A percentile compares a stretch with the other conserved stretches of the same genome.
phyloP scores from a whole-genome alignment of 2,888 invertebrate species.

The Diarsia dahlii region DNA sequence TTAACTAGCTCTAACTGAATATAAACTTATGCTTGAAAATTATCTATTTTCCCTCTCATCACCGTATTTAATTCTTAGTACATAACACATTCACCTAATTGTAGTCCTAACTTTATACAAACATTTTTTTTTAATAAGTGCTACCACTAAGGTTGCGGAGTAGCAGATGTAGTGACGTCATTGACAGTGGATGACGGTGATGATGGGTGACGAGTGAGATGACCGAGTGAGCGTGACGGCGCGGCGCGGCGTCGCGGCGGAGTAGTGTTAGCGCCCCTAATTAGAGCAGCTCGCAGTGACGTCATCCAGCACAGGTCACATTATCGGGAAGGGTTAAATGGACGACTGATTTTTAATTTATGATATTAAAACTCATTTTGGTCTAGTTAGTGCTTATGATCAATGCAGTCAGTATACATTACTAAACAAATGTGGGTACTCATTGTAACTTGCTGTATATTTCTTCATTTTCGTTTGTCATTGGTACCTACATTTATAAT shows the following conservation, averaged over 20 bases:
- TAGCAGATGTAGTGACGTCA: background rate
- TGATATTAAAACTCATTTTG: background rate
- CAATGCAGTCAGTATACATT: background rate
- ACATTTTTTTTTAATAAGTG: too few relatives aligned
- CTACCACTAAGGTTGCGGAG: too few relatives aligned
- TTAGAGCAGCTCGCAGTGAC: constrained; percentile 4
- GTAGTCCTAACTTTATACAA: too few relatives aligned
- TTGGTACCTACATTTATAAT: background rate
- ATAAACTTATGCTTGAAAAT: background rate
- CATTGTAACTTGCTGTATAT: background rate
- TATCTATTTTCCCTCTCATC: background rate
- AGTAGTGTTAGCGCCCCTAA: background rate
- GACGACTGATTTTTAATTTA: background rate
- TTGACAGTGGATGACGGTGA: background rate
- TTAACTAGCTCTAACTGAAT: background rate
- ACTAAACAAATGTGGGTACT: too few relatives aligned
- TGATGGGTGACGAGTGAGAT: background rate
- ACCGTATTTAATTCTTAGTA: too few relatives aligned
- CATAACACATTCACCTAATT: too few relatives aligned
- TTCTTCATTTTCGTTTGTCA: background rate
- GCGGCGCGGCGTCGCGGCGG: background rate
- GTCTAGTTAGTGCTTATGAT: background rate
- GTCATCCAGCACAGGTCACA: background rate
- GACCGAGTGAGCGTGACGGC: background rate
- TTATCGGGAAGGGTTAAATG: too few relatives aligned